These are phyloP conservation scores for Umimayanthus kanabou DNA, from an alignment of 92 coral and sea anemone genomes.

Conservation along the genomic window DNA sequence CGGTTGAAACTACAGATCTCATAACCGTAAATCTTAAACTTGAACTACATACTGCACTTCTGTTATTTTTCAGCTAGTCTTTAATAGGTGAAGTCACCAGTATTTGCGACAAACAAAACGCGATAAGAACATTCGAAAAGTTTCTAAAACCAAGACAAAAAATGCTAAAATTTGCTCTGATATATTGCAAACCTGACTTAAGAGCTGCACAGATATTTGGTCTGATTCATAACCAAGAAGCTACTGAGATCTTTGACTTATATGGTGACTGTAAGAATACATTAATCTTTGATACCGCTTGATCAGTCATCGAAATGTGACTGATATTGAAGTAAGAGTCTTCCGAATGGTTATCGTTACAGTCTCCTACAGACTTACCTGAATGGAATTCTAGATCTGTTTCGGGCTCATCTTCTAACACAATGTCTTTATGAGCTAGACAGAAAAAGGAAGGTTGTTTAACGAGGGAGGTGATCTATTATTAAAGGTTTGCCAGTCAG, in stretches of 20 bases:
- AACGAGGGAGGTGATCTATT: slow-evolving; percentile 14
- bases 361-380: slow-evolving; percentile 5
- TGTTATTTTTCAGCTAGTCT: background rate
- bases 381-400: background rate
- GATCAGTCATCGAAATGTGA: background rate
- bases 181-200: background rate
- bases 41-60: background rate
- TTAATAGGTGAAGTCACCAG: slow-evolving; percentile 10
- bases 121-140: background rate
- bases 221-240: background rate
- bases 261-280: slow-evolving; percentile 32
- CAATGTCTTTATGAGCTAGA: slow-evolving; percentile 14
- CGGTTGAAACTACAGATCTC: background rate
- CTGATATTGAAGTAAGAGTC: background rate
- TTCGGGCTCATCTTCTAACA: slow-evolving; percentile 13
- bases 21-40: background rate
- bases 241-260: background rate
- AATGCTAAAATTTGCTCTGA: background rate
- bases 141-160: background rate
- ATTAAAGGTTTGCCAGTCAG: slow-evolving; percentile 17
- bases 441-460: background rate
- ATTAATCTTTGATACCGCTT: slow-evolving; percentile 27
- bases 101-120: background rate
- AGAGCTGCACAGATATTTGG: background rate
- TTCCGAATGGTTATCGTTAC: background rate